phyloP scores from a whole-genome alignment of 2,113 vertebrate species.

The Phaethornis superciliosus region DNA sequence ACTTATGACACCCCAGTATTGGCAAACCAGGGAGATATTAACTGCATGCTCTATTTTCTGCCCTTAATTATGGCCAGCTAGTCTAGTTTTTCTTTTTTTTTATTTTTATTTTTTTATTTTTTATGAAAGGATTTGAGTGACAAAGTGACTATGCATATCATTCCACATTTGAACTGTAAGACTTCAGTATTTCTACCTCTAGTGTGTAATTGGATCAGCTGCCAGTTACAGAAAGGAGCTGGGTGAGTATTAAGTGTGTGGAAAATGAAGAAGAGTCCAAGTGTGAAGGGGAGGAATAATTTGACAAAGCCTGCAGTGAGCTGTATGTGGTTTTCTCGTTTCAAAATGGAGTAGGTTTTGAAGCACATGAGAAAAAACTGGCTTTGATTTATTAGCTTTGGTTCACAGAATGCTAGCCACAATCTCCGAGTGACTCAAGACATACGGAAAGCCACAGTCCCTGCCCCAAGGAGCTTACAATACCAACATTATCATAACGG shows the following conservation, averaged over 20 bases:
- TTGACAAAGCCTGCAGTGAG: slow-evolving; percentile 67
- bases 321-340: neutral
- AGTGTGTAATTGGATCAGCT: slow-evolving; percentile 62
- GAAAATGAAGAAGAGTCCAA: slow-evolving; percentile 64
- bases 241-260: slow-evolving; percentile 58
- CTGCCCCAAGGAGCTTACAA: slow-evolving; percentile 32
- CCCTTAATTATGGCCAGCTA: slow-evolving; percentile 38
- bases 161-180: slow-evolving; percentile 59
- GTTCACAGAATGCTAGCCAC: slow-evolving; percentile 42
- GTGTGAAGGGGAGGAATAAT: slow-evolving; percentile 73
- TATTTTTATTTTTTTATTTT: too few relatives aligned
- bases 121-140: slow-evolving; percentile 4
- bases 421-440: slow-evolving; percentile 30
- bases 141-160: slow-evolving; percentile 53
- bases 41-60: slow-evolving; percentile 30
- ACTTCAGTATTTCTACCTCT: slow-evolving; percentile 53
- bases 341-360: slow-evolving; percentile 68
- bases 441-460: neutral
- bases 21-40: slow-evolving; percentile 15
- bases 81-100: neutral
- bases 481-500: neutral
- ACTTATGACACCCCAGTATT: slow-evolving; percentile 4
- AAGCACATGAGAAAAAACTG: slow-evolving; percentile 4
- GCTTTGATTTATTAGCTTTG: slow-evolving; percentile 57
- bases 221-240: slow-evolving; percentile 57